These are phyloP conservation scores for Percopsis omiscomaycus DNA, from an alignment of 2,797 vertebrate genomes.

Conservation along the genomic window DNA sequence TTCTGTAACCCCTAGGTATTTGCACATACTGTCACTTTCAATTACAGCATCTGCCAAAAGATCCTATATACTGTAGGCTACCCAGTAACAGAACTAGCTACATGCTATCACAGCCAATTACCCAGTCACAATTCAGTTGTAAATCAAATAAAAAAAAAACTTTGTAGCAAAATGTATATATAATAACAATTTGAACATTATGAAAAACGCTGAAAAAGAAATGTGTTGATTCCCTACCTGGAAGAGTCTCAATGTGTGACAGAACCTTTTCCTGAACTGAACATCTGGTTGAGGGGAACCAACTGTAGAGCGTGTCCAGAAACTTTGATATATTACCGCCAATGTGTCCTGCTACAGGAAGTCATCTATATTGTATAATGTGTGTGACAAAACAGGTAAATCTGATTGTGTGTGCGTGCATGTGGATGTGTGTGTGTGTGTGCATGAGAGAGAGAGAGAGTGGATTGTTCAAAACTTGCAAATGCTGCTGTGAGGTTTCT, in stretches of 20 bases:
- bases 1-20: too few species aligned
- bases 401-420: constrained; percentile 16
- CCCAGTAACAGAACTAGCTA: too few species aligned
- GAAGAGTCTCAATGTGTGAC: constrained; percentile 15
- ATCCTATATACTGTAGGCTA: too few species aligned
- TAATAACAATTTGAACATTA: too few species aligned
- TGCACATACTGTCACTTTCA: too few species aligned
- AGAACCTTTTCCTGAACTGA: constrained; percentile 40
- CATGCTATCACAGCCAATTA: too few species aligned
- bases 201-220: neutral
- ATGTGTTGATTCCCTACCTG: constrained; percentile 48
- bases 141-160: too few species aligned
- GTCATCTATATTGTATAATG: constrained; percentile 61
- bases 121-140: too few species aligned
- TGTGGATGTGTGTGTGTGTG: constrained; percentile 20
- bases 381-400: constrained; percentile 46
- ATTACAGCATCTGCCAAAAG: too few species aligned
- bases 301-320: constrained; percentile 49
- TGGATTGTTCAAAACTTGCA: too few species aligned
- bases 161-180: too few species aligned
- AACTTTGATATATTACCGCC: constrained; percentile 65
- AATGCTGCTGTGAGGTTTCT: too few species aligned
- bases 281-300: constrained; percentile 62
- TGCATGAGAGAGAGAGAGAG: constrained; percentile 8
- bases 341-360: constrained; percentile 72